Conservation (phyloP, 2,797 vertebrate species). For the Enteromius unitaeniatus region DNA sequence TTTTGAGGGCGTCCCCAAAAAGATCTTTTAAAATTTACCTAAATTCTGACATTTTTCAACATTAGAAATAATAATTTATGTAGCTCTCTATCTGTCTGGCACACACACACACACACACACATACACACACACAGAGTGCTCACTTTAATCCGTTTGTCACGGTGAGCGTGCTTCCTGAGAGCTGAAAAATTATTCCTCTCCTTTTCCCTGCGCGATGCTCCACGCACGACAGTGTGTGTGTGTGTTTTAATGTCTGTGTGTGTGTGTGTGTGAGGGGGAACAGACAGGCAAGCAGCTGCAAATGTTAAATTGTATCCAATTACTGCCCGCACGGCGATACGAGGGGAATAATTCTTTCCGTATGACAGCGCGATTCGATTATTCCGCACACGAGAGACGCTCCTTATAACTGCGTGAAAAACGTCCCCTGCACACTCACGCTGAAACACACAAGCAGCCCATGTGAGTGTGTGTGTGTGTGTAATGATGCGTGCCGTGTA, state of each 20-base stretch:
- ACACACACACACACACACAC: conserved; percentile 20
- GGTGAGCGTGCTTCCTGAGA: conserved; percentile 62
- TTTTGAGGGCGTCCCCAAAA: background rate
- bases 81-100: conserved; percentile 1
- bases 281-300: conserved; percentile 61
- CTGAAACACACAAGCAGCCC: conserved; percentile 24
- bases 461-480: conserved; percentile 38
- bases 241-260: conserved; percentile 16
- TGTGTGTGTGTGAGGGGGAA: conserved; percentile 39
- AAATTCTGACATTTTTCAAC: background rate
- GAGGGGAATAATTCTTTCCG: conserved; percentile 71
- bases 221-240: conserved; percentile 34
- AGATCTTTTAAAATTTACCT: background rate
- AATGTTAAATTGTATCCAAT: conserved; percentile 71
- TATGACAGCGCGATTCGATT: conserved; percentile 72
- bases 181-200: conserved; percentile 63
- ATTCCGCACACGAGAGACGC: conserved; percentile 62
- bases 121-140: conserved; percentile 18
- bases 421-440: conserved; percentile 26
- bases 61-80: conserved; percentile 23
- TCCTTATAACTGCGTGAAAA: conserved; percentile 59
- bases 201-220: conserved; percentile 51
- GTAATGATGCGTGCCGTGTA: conserved; percentile 41
- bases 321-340: conserved; percentile 66
- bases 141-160: conserved; percentile 64